phyloP scores from a whole-genome alignment of 2,113 vertebrate genomes.

The Eurypyga helias region DNA sequence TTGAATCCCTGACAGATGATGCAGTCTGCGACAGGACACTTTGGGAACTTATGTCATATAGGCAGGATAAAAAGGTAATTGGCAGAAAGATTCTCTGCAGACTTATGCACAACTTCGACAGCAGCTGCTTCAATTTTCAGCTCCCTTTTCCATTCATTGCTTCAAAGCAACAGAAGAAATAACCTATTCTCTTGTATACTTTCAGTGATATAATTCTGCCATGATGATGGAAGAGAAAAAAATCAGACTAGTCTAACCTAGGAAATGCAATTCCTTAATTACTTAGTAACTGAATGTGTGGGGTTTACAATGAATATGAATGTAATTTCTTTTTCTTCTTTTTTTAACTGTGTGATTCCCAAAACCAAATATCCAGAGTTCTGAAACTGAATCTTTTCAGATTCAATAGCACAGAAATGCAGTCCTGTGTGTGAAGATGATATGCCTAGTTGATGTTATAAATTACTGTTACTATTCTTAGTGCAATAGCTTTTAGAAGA shows the following conservation, averaged over 20 bases:
- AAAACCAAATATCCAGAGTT: background rate
- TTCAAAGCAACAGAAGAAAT: conserved; percentile 22
- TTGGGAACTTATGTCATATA: background rate
- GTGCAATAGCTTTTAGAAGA: background rate
- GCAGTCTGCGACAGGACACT: background rate
- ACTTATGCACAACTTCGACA: background rate
- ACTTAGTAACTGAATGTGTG: background rate
- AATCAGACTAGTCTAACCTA: background rate
- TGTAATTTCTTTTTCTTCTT: background rate
- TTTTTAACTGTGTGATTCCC: background rate
- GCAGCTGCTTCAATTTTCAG: conserved; percentile 1
- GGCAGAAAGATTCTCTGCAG: background rate
- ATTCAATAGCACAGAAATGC: background rate
- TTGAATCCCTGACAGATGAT: background rate
- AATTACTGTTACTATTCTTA: background rate
- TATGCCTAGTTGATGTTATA: background rate
- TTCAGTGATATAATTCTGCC: background rate
- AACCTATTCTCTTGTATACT: background rate
- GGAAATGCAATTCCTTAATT: background rate
- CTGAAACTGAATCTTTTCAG: background rate
- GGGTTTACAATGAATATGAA: background rate
- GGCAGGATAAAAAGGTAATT: background rate
- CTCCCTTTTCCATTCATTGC: background rate
- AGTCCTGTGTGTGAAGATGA: background rate
- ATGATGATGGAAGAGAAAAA: background rate